Evolutionary conservation across 2,797 vertebrate species (phyloP), one percentile per base, ranked within the genome.

Genomic region (Gobionotothen gibberifrons): DNA sequence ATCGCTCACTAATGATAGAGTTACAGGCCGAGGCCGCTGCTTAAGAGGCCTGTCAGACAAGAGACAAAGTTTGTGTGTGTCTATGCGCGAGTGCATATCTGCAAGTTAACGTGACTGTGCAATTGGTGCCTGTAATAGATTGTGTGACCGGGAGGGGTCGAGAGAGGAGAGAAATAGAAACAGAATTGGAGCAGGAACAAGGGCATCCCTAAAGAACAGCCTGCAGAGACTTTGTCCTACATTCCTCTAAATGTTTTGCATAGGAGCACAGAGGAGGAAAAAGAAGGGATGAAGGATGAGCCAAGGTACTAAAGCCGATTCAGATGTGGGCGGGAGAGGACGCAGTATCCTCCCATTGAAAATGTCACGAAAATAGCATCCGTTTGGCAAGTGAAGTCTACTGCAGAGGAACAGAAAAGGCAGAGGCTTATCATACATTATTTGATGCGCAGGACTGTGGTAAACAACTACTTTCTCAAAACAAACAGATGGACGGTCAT

Each of bases 131-230:
- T 55, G 46, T 29, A 55, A 46, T n/a, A 57, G 78, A 60, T 67
- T 60, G 74, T 83, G 83, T 76, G 86, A 84, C 73, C 46, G 65
- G 21, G 71, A 74, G 79, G 61, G 85, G 73, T 48, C 1, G 57
- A 72, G 75, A 67, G 67, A 79, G 68, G 71, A 74, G 76, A 59
- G 81, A 90, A 84, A 91, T 84, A 91, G 85, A 80, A 86, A 63
- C 83, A 78, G 78, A 94, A 94, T 78, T 93, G 86, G 92, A 90
- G 81, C 92, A 93, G 84, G 87, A 92, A 93, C 86, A 91, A 92
- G 90, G 92, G 91, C 92, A 91, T 93, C 87, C 93, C 93, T 91
- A 74, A 89, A 92, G 84, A 89, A 88, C 69, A 81, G 86, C 83
- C 87, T 88, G 79, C 81, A 82, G 87, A 91, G 90, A 89, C 87